Evolutionary conservation across 2,113 vertebrate genomes (phyloP).

Genomic region (Pungitius pungitius): DNA sequence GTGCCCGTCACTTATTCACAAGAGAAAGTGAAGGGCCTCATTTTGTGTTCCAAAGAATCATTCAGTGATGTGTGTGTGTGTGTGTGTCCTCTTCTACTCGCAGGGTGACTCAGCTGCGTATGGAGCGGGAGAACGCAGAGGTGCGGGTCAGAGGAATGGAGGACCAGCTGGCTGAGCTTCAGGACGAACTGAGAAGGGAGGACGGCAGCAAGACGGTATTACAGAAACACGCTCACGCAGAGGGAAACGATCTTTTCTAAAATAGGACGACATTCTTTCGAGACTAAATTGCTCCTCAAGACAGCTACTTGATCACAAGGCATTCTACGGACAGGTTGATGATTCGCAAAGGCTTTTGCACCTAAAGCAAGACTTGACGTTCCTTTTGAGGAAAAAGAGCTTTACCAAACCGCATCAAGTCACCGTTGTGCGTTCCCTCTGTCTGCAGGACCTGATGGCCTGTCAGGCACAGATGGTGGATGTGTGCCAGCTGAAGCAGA

Average conservation of each 20-base stretch:
- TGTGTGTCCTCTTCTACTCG: not conserved
- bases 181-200: conserved; percentile 82
- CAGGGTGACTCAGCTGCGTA: conserved; percentile 79
- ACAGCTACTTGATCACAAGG: not conserved
- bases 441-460: conserved; percentile 63
- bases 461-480: conserved; percentile 69
- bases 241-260: not conserved
- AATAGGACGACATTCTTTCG: not conserved
- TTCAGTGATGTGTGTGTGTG: not conserved
- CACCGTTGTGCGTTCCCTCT: not conserved
- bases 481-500: conserved; percentile 77
- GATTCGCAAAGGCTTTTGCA: not conserved
- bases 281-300: not conserved
- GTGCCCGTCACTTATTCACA: conserved; percentile 32
- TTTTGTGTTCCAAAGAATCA: conserved; percentile 10
- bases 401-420: not conserved
- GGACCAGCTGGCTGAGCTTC: conserved; percentile 83
- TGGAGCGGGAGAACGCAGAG: conserved; percentile 78
- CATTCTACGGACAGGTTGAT: not conserved
- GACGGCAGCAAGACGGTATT: conserved; percentile 70
- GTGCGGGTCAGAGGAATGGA: conserved; percentile 77
- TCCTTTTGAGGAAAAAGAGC: not conserved
- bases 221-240: conserved; percentile 3
- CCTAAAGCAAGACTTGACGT: not conserved
- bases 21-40: conserved; percentile 12